These are phyloP conservation scores for Helobdella robusta DNA, from an alignment of 2,888 invertebrate species.

Conservation along the genomic window DNA sequence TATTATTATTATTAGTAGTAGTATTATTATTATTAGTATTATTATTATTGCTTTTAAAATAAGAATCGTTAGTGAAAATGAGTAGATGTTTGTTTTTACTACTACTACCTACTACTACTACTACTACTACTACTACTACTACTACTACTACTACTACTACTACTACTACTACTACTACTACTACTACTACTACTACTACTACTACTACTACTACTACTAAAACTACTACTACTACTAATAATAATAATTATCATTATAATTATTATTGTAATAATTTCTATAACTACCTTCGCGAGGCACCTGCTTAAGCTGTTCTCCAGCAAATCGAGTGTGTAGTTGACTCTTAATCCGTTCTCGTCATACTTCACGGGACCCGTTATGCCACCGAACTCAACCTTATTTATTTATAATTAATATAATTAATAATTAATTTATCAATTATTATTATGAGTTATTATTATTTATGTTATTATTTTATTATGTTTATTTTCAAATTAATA, in stretches of 20 bases:
- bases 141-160: conserved; percentile 18
- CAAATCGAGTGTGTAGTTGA: conserved; percentile 39
- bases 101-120: no score
- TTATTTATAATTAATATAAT: no score
- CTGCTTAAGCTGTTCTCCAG: conserved; percentile 39
- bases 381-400: conserved; percentile 41
- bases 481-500: no score
- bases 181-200: conserved; percentile 16
- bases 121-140: conserved; percentile 15
- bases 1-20: background rate
- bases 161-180: conserved; percentile 16
- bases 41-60: no score
- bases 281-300: conserved; percentile 34
- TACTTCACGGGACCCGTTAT: conserved; percentile 44
- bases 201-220: no score
- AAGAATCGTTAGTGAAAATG: no score
- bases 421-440: no score
- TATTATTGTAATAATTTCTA: background rate
- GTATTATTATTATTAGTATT: no score
- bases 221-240: no score
- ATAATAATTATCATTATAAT: background rate
- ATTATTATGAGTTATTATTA: no score
- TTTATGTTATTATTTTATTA: no score
- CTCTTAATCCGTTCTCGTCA: conserved; percentile 40
- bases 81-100: no score